Percentiles rank a stretch among this genome's conserved stretches.
phyloP scores from a whole-genome alignment of 1,140 invertebrate species.

The Daktulosphaira vitifoliae region DNA sequence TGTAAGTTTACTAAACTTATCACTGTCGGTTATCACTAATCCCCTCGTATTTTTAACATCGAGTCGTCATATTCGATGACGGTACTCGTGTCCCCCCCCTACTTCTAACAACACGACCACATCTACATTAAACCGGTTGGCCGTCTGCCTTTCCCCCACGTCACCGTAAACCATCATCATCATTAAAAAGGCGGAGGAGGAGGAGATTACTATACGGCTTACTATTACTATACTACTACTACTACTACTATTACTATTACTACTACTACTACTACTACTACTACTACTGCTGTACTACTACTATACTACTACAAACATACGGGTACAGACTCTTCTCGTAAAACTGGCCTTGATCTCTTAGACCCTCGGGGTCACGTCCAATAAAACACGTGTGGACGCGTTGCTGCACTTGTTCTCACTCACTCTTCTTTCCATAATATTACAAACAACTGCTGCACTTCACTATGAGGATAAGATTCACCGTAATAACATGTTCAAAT shows the following conservation, averaged over 20 bases:
- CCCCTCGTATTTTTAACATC: too few species aligned
- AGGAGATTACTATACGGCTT: background rate
- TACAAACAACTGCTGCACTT: background rate
- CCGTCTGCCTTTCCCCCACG: too few species aligned
- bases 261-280: conserved; percentile 19
- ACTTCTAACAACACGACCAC: too few species aligned
- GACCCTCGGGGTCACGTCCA: background rate
- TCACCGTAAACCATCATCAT: too few species aligned
- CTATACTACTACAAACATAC: background rate
- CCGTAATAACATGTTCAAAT: too few species aligned
- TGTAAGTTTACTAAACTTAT: too few species aligned
- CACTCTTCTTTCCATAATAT: background rate
- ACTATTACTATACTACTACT: conserved; percentile 8
- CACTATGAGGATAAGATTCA: too few species aligned
- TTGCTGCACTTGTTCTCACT: conserved; percentile 22
- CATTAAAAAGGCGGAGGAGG: too few species aligned
- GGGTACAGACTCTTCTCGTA: conserved; percentile 26
- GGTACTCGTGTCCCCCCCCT: too few species aligned
- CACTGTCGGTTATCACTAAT: too few species aligned
- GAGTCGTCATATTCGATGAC: too few species aligned
- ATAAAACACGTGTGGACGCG: conserved; percentile 31
- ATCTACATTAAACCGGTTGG: too few species aligned
- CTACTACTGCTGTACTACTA: conserved; percentile 2
- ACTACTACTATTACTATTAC: conserved; percentile 4
- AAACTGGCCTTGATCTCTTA: conserved; percentile 30